A percentile compares a stretch with the other conserved stretches of the same genome.
Evolutionary conservation across 2,888 invertebrate genomes (phyloP).

Genomic region (Chrysodeixis includens): DNA sequence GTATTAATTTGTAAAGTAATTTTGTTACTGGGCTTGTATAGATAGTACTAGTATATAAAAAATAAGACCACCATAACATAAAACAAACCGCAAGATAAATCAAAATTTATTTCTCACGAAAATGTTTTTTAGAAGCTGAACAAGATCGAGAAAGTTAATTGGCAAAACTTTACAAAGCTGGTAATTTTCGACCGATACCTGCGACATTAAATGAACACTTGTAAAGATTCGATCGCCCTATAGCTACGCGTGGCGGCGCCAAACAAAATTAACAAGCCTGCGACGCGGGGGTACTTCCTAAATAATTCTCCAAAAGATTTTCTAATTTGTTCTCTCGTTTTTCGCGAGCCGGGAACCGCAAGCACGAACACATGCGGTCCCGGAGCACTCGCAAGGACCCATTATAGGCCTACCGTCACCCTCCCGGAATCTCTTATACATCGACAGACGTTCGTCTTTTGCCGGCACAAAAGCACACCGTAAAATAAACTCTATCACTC

Average conservation of each 20-base stretch:
- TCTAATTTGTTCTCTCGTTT: conserved; percentile 85
- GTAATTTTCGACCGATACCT: conserved; percentile 60
- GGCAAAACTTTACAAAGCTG: conserved; percentile 14
- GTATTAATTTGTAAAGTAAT: no score
- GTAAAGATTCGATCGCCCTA: conserved; percentile 59
- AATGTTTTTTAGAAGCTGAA: not conserved
- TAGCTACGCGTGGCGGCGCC: conserved; percentile 63
- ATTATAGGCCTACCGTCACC: conserved; percentile 78
- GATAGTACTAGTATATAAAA: not conserved
- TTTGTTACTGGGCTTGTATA: no score
- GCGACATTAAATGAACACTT: conserved; percentile 71
- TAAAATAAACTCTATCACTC: conserved; percentile 78
- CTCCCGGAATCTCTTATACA: conserved; percentile 76
- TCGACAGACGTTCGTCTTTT: conserved; percentile 72
- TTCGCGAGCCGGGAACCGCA: conserved; percentile 72
- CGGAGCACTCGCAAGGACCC: conserved; percentile 62
- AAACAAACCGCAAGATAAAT: not conserved
- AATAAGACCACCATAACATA: not conserved
- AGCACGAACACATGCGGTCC: conserved; percentile 74
- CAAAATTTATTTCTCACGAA: not conserved
- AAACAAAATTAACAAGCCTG: conserved; percentile 77
- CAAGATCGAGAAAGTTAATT: conserved; percentile 18
- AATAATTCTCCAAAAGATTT: conserved; percentile 88
- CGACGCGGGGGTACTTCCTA: conserved; percentile 78
- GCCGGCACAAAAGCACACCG: conserved; percentile 58